Conservation (phyloP, 2,113 vertebrate genomes). For the Colinus virginianus region DNA sequence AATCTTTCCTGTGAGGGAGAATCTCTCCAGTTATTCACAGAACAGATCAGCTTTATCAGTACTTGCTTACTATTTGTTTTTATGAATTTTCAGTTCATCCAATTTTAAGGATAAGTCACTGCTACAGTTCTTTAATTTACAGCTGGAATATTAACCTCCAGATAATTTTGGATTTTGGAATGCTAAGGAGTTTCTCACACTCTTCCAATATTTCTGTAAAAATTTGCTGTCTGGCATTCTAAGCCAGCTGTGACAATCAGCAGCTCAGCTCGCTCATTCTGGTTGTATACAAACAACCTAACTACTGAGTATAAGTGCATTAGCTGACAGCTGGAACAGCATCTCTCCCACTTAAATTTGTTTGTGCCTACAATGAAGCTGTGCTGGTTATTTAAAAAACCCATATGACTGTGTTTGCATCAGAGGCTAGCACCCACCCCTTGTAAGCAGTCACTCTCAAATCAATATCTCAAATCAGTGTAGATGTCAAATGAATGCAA, state of each 20-base stretch:
- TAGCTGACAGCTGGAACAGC: neutral
- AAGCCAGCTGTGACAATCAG: accelerated
- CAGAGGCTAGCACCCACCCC: neutral
- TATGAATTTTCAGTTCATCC: neutral
- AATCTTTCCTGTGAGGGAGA: neutral
- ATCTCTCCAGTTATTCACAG: neutral
- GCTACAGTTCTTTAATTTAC: neutral
- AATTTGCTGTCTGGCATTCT: neutral
- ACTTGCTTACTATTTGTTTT: neutral
- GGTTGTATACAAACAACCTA: neutral
- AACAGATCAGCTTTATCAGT: neutral
- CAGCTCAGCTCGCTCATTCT: neutral
- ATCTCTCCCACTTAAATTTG: neutral
- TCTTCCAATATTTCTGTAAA: neutral
- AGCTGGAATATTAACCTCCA: neutral
- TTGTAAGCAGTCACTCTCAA: neutral
- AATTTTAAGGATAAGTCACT: neutral
- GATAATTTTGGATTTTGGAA: neutral
- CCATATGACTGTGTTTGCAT: neutral
- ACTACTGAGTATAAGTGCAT: neutral
- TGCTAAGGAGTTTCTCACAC: neutral
- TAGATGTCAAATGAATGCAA: neutral
- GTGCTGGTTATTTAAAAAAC: neutral
- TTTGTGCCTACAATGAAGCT: neutral
- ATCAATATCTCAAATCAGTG: neutral